Evolutionary conservation across 2,113 vertebrate species (phyloP), one percentile per base, ranked within the genome.

Genomic region (Ailuropoda melanoleuca): DNA sequence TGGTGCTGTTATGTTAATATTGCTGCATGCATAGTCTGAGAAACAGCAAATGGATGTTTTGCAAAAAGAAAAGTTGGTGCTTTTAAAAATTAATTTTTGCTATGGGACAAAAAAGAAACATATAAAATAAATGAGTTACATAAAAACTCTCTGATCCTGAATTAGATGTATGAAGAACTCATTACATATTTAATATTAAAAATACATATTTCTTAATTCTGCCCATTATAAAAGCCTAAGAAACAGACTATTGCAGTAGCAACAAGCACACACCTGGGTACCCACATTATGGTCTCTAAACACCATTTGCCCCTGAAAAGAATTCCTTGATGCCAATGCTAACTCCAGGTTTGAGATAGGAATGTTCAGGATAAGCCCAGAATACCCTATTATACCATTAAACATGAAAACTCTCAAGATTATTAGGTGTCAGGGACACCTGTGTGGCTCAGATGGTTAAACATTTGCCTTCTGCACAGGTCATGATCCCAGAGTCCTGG

Each of bases 31-130:
- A 74, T 6, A 72, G 55, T 78, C 13, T 90, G 34, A 92, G 66
- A 98, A 96, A 62, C 82, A 93, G 39, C 9, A 94, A 95, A 90
- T 81, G 31, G 83, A 58, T 81, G 84, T 43, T 83, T 53, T 46
- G 14, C 72, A 75, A 75, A 75, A 15, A 48, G 14, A 14, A 75
- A 89, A 81, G 5, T 64, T 82, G 46, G 31, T 93, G 46, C 83
- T 93, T 94, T 78, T n/a, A 39, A 1, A 91, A 95, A 75, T 83
- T 77, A 90, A 83, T 84, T 86, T 96, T 97, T 74, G 6, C 3
- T 72, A 39, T 37, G 46, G 37, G 37, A 46, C 29, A 89, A 86
- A 96, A 94, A 81, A 68, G 68, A 88, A 95, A 81, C 19, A 95
- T 77, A 39, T 88, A 95, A 95, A 93, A 90, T 90, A n/a, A 90